Base-by-base conservation (phyloP, 1,140 invertebrate species). In the Radopholus similis region DNA sequence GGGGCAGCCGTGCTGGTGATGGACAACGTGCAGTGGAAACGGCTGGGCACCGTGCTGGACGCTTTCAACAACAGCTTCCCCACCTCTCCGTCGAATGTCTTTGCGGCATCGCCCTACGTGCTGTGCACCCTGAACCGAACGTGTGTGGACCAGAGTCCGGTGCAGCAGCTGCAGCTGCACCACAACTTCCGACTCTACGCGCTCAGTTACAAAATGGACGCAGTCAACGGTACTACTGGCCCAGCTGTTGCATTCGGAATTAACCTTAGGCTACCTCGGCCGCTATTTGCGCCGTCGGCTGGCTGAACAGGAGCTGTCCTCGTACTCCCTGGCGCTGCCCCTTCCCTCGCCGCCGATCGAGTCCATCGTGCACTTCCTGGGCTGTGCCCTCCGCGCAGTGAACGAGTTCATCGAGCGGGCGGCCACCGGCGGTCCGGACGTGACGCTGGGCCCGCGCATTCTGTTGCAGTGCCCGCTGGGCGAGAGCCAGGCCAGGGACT, bases 231-330 rank as follows among this genome's bases (percentile, higher is more conserved):
- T 76, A 18, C 30, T 18, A 38, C 23, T 18, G 26, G 3, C 8
- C n/a, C 11, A 23, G 23, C 2, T 21, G 18, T 51, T 51, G 47
- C n/a, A n/a, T 54, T 54, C 4, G 11, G n/a, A 54, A 13, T 51
- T 51, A 51, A 28, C 49, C 54, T 66, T 40, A 77, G 73, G 73
- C 32, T 75, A 80, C 44, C 28, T 75, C 38, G 70, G 75, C n/a
- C 75, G 73, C 4, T 75, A 75, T 28, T 51, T 75, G 15, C 71
- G 73, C 6, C 75, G 73, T 26, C 73, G 73, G 23, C 71, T 77
- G 30, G 73, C 73, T 15, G 70, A 75, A 66, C 68, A 73, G 21
- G 72, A 78, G 34, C 37, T 73, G 30, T 23, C 35, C 32, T 67
- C 65, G 18, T 26, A 21, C 34, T 35, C 40, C 49, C 13, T 13